phyloP scores from a whole-genome alignment of 2,888 invertebrate genomes.

The Linnaemya tessellans region DNA sequence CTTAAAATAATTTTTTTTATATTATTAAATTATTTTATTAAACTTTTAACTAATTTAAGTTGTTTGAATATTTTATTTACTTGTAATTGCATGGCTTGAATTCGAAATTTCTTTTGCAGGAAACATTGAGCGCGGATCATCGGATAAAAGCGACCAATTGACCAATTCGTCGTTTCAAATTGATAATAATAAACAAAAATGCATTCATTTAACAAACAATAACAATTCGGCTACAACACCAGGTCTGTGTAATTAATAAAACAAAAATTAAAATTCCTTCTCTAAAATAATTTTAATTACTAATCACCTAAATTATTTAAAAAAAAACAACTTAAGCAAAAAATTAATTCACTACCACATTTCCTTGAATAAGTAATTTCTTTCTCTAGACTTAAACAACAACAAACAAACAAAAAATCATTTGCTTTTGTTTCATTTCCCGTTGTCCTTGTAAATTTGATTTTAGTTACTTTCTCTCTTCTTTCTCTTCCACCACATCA shows the following conservation, averaged over 20 bases:
- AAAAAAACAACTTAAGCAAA: constrained; percentile 3
- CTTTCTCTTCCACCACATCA: neutral
- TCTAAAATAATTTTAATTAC: constrained; percentile 48
- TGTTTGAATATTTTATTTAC: constrained; percentile 68
- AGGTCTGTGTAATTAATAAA: constrained; percentile 82
- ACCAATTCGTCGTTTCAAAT: constrained; percentile 83
- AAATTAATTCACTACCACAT: constrained; percentile 1
- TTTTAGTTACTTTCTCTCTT: constrained; percentile 26
- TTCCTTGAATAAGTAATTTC: constrained; percentile 23
- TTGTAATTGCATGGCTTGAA: constrained; percentile 83
- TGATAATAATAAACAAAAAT: constrained; percentile 82
- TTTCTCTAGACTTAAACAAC: constrained; percentile 17
- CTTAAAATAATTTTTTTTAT: neutral
- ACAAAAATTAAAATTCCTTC: constrained; percentile 32
- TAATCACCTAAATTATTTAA: constrained; percentile 33
- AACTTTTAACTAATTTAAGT: constrained; percentile 30
- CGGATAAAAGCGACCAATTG: constrained; percentile 83
- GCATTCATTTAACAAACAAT: constrained; percentile 83
- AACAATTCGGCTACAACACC: constrained; percentile 83
- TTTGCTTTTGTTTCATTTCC: constrained; percentile 16
- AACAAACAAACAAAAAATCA: no score
- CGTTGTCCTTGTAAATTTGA: constrained; percentile 34
- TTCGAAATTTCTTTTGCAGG: constrained; percentile 83
- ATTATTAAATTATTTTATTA: neutral
- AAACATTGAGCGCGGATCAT: constrained; percentile 83